Evolutionary conservation across 2,113 vertebrate species (phyloP).

Genomic region (Apistogramma diplotaenia): DNA sequence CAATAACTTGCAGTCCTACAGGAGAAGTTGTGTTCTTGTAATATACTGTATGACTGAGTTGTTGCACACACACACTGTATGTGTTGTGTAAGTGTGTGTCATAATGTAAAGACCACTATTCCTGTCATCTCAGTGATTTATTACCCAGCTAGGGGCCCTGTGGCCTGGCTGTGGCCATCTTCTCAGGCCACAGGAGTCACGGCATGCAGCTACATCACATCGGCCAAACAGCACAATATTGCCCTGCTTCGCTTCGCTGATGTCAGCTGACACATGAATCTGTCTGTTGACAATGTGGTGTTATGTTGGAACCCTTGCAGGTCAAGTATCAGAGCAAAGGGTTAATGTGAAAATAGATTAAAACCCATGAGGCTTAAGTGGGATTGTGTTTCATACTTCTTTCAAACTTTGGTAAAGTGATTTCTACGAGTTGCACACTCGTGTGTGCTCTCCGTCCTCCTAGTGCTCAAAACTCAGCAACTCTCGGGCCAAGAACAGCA

Average conservation of each 20-base stretch:
- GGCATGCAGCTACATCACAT: conserved; percentile 50
- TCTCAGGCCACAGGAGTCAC: conserved; percentile 53
- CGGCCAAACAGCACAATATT: conserved; percentile 67
- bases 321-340: conserved; percentile 52
- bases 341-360: conserved; percentile 74
- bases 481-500: not conserved
- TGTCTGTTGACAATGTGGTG: conserved; percentile 54
- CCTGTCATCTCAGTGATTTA: conserved; percentile 75
- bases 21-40: not conserved
- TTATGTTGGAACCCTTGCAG: conserved; percentile 48
- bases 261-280: conserved; percentile 68
- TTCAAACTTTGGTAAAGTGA: not conserved
- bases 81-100: conserved; percentile 21
- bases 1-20: not conserved
- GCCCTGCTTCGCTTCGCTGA: conserved; percentile 61
- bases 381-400: conserved; percentile 24
- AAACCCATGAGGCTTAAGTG: conserved; percentile 43
- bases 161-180: conserved; percentile 39
- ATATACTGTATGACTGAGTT: conserved; percentile 5
- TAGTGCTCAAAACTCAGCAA: not conserved
- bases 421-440: conserved; percentile 11
- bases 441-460: not conserved
- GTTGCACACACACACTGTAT: not conserved
- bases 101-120: conserved; percentile 57
- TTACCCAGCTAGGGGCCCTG: conserved; percentile 48